These are phyloP conservation scores for Strigamia transsilvanica DNA, from an alignment of 2,888 invertebrate genomes.

Conservation along the genomic window DNA sequence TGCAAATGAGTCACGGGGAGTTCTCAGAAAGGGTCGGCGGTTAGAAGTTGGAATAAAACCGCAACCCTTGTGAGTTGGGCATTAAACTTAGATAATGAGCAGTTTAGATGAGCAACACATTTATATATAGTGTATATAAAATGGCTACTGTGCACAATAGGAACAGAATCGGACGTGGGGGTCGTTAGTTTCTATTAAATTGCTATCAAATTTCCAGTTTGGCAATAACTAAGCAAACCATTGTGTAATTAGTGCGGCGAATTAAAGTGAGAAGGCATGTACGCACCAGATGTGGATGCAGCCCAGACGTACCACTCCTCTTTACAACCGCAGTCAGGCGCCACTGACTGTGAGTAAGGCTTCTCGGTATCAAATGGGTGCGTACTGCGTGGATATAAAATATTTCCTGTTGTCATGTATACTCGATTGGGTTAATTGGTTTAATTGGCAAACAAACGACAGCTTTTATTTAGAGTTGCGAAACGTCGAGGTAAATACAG, in stretches of 20 bases:
- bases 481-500: neutral
- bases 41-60: constrained; percentile 14
- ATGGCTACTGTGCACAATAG: too few species aligned
- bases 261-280: neutral
- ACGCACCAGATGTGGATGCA: neutral
- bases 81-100: neutral
- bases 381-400: neutral
- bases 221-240: neutral
- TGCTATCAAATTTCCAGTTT: too few species aligned
- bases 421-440: neutral
- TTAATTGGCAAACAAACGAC: neutral
- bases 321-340: neutral
- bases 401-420: neutral
- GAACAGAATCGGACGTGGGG: too few species aligned
- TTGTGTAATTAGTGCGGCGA: neutral
- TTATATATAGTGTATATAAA: neutral
- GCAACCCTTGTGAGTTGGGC: constrained; percentile 5
- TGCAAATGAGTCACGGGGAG: constrained; percentile 24
- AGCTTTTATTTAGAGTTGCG: neutral
- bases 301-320: constrained; percentile 3
- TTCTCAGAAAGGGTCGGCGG: constrained; percentile 17
- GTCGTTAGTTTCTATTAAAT: too few species aligned
- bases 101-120: neutral
- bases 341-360: constrained; percentile 14
- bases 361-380: constrained; percentile 4